Evolutionary conservation across 2,797 vertebrate genomes (phyloP).

Genomic region (Esox masquinongy): DNA sequence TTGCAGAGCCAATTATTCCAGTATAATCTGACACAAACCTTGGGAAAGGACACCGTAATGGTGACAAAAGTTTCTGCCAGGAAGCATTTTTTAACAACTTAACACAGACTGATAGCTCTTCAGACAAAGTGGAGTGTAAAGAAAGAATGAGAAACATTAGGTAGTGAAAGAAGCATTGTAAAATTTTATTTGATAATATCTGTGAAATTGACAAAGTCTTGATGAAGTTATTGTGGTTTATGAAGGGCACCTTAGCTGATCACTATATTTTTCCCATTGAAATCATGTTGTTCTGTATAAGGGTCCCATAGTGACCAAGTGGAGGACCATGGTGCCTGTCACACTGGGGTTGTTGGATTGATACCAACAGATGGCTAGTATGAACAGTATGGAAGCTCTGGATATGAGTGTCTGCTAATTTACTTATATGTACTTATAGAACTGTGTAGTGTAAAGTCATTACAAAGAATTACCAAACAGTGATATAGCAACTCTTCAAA

Average conservation of each 20-base stretch:
- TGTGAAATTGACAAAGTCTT: conserved; percentile 39
- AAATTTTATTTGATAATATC: conserved; percentile 5
- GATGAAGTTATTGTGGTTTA: conserved; percentile 30
- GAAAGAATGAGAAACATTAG: conserved; percentile 45
- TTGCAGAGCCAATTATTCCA: conserved; percentile 42
- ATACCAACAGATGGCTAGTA: no score
- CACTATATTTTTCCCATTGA: conserved; percentile 33
- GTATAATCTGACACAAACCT: conserved; percentile 53
- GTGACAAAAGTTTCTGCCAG: conserved; percentile 45
- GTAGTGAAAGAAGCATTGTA: conserved; percentile 17
- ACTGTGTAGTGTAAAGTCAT: background rate
- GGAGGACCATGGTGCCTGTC: no score
- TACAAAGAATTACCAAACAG: conserved; percentile 27
- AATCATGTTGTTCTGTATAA: conserved; percentile 13
- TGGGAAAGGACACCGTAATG: conserved; percentile 46
- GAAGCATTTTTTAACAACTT: conserved; percentile 23
- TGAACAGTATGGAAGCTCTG: no score
- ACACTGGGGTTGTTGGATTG: no score
- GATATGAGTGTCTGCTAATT: no score
- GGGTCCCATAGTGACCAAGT: no score
- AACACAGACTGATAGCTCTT: conserved; percentile 33
- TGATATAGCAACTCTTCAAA: conserved; percentile 13
- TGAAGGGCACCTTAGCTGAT: conserved; percentile 28
- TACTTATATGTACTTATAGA: background rate
- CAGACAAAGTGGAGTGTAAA: conserved; percentile 19